A percentile compares a stretch with the other conserved stretches of the same genome.
These are phyloP conservation scores for Melangyna quadrimaculata DNA, from an alignment of 2,888 invertebrate genomes.

Conservation along the genomic window DNA sequence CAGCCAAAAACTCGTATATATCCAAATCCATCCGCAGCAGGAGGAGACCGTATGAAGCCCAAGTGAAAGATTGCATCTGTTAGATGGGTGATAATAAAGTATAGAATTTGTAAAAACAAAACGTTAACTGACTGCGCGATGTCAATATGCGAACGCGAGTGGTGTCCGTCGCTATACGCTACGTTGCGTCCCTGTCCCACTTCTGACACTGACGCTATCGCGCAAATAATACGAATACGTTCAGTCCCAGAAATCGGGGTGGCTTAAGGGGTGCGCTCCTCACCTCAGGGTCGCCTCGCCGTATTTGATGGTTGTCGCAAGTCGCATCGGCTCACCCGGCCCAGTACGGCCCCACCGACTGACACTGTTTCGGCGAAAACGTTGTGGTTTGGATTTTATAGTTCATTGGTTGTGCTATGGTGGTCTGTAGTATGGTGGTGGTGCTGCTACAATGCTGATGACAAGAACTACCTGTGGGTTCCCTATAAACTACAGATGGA, in stretches of 20 bases:
- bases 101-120: conserved; percentile 74
- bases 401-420: conserved; percentile 52
- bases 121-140: conserved; percentile 73
- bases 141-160: conserved; percentile 72
- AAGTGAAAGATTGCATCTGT: conserved; percentile 71
- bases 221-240: not conserved
- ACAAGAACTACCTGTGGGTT: conserved; percentile 68
- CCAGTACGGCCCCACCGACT: not conserved
- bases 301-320: conserved; percentile 62
- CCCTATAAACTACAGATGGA: conserved; percentile 20
- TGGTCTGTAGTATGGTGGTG: conserved; percentile 52
- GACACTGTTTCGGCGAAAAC: conserved; percentile 31
- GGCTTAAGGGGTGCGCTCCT: conserved; percentile 1
- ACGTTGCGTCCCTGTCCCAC: conserved; percentile 27
- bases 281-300: conserved; percentile 34
- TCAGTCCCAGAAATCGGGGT: not conserved
- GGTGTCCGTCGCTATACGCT: conserved; percentile 38
- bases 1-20: conserved; percentile 32
- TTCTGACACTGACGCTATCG: conserved; percentile 55
- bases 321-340: conserved; percentile 36
- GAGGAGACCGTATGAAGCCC: conserved; percentile 52
- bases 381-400: conserved; percentile 54
- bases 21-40: conserved; percentile 35
- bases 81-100: conserved; percentile 71
- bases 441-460: not conserved